Base-by-base conservation (phyloP, 2,797 vertebrate species). In the Erpetoichthys calabaricus region DNA sequence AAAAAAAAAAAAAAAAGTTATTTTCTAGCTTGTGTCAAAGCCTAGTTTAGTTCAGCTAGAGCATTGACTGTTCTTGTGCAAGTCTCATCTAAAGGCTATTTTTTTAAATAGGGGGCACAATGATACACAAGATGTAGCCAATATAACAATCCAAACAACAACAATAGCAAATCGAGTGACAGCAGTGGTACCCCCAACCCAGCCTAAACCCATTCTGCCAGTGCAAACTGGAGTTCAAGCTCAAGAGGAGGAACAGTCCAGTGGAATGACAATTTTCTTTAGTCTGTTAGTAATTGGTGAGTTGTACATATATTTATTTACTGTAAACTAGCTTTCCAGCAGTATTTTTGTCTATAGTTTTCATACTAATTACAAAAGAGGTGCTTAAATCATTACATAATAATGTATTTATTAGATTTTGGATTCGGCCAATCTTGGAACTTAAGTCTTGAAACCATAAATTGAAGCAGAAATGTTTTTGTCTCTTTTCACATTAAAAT, bases 211-310 rank as follows among this genome's bases (percentile, higher is more conserved):
- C 52, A 97, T 99, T 65, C 82, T 99, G 4, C 94, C 94, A 0
- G 88, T 91, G 51, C 92, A 98, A 75, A 98, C 91, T 0, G 96
- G 96, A 42, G 92, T 92, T 61, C 87, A 97, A 65, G 94, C 96
- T 2, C 96, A 98, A 73, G 93, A 98, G 63, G 95, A 99, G 74
- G 95, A 98, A 53, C 95, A 98, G 70, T 99, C 96, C 1, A 99
- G 87, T 0, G 96, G 96, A 67, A 84, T 99, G 92, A 95, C 89
- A 0, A 99, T 99, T 55, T 99, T 99, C 79, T 99, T 99, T 78
- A 98, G 87, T 62, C 89, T 99, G 59, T 86, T 99, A 2, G 92
- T 99, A 57, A 81, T 99, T 72, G 95, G 96, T 99, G 61, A 44
- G 84, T 73, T 3, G 41, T 7, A 45, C 8, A 52, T 25, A 25